These are phyloP conservation scores for Myripristis jacobus DNA, from an alignment of 2,797 vertebrate genomes.

Conservation along the genomic window DNA sequence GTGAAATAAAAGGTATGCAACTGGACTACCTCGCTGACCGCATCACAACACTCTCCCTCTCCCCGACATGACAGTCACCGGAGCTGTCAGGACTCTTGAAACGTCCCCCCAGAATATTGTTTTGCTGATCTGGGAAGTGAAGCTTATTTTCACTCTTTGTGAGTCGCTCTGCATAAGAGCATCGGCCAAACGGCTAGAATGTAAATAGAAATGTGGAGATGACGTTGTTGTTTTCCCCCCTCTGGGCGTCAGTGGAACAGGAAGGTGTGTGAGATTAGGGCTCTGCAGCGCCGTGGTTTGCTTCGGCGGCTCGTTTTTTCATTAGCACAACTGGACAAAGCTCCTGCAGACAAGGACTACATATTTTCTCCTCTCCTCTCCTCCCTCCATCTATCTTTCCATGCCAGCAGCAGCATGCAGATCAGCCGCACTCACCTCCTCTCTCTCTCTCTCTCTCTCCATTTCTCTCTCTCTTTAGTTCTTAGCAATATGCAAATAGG, in stretches of 20 bases:
- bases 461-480: too few relatives aligned
- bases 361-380: constrained; percentile 40
- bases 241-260: constrained; percentile 32
- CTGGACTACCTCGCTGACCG: too few relatives aligned
- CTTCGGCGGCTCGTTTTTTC: constrained; percentile 5
- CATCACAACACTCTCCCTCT: too few relatives aligned
- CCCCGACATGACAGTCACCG: background rate
- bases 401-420: constrained; percentile 7
- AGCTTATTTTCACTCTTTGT: constrained; percentile 56
- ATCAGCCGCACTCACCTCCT: background rate
- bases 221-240: constrained; percentile 60
- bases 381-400: constrained; percentile 25
- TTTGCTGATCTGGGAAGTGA: constrained; percentile 50
- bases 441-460: constrained; percentile 7
- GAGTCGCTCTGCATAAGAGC: constrained; percentile 51
- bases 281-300: too few relatives aligned
- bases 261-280: background rate
- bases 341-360: constrained; percentile 33
- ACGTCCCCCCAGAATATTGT: too few relatives aligned
- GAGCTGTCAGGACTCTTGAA: too few relatives aligned
- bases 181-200: constrained; percentile 62
- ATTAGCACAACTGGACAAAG: constrained; percentile 32
- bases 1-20: too few relatives aligned
- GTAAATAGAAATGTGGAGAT: constrained; percentile 58
- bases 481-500: constrained; percentile 51